These are phyloP conservation scores for Tridacna crocea DNA, from an alignment of 2,888 invertebrate genomes.

Conservation along the genomic window DNA sequence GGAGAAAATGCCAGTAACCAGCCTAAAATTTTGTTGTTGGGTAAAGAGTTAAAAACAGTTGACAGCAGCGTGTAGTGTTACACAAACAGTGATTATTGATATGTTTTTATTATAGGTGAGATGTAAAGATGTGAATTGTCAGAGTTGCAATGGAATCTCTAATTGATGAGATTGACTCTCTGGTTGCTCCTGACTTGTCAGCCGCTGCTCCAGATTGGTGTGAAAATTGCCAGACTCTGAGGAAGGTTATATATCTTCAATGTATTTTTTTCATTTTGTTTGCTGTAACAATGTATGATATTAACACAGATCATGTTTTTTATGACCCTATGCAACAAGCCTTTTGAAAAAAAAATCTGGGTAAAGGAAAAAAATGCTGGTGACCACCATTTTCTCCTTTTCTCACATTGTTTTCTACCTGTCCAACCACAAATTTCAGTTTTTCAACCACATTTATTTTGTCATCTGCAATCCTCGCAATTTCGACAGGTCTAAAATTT, in stretches of 20 bases:
- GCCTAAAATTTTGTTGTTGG: no score
- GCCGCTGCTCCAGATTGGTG: conserved; percentile 59
- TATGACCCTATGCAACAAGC: no score
- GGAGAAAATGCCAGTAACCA: no score
- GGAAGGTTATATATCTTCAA: conserved; percentile 46
- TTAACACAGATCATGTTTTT: neutral
- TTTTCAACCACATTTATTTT: neutral
- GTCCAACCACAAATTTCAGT: no score
- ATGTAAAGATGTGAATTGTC: neutral
- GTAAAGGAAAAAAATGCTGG: neutral
- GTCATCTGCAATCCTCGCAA: neutral
- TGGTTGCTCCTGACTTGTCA: conserved; percentile 48
- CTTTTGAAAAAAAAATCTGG: no score
- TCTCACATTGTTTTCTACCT: neutral
- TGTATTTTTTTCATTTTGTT: neutral
- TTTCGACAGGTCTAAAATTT: neutral
- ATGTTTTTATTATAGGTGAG: neutral
- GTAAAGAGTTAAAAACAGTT: no score
- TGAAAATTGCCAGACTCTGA: conserved; percentile 62
- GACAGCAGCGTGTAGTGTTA: no score
- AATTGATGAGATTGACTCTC: conserved; percentile 42
- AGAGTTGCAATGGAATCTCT: conserved; percentile 43
- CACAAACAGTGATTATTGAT: no score
- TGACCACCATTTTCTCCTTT: neutral
- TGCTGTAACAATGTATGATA: neutral